Evolutionary conservation across 2,888 invertebrate genomes (phyloP).

Genomic region (Acanthoscelides obtectus): DNA sequence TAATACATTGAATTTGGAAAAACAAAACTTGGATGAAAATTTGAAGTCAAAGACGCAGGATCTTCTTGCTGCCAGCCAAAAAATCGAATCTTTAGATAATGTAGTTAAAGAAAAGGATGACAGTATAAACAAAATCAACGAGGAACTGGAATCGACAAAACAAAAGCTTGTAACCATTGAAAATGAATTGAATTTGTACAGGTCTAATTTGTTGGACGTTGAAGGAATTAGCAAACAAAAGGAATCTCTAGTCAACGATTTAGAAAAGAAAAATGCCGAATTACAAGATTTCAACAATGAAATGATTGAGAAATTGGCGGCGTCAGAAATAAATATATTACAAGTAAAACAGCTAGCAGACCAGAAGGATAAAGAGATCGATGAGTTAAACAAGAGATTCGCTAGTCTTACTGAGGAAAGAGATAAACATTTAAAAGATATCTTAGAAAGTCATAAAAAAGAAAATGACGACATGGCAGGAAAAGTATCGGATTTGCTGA

Average conservation of each 20-base stretch:
- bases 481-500: constrained; percentile 20
- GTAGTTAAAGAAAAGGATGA: not conserved
- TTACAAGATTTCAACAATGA: constrained; percentile 32
- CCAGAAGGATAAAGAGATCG: constrained; percentile 31
- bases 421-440: constrained; percentile 20
- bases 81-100: not conserved
- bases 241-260: not conserved
- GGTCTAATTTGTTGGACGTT: not conserved
- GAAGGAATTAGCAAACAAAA: not conserved
- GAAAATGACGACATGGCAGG: constrained; percentile 20
- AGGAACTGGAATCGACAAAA: not conserved
- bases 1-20: not conserved
- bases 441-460: constrained; percentile 25
- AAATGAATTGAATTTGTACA: not conserved
- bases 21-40: not conserved
- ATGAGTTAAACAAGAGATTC: constrained; percentile 37
- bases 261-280: not conserved
- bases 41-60: not conserved
- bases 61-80: not conserved
- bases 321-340: constrained; percentile 35
- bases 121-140: not conserved
- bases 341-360: not conserved
- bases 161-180: not conserved
- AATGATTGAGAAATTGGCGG: constrained; percentile 38
- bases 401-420: constrained; percentile 13